Base-by-base conservation (phyloP, 1,140 invertebrate genomes). In the Neelides sp. region DNA sequence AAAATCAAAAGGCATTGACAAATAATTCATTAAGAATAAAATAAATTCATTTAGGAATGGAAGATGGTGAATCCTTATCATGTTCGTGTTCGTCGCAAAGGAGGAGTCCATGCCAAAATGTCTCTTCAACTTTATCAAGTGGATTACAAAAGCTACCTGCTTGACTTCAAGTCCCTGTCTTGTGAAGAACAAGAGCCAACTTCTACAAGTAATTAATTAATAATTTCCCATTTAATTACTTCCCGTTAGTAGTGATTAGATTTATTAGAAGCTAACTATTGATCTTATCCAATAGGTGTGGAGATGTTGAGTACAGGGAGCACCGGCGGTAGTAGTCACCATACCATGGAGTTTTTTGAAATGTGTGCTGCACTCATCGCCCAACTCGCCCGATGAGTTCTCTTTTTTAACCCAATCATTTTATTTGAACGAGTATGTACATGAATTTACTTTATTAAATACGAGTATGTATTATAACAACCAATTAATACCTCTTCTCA, bases 321-420 rank as follows among this genome's bases (percentile, higher is more conserved):
- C 61, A 66, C 62, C 61, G 36, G 63, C 54, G 48, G 55, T 34
- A 59, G 59, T 5, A 73, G 81, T 22, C 92, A 98, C 64, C 91
- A 97, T 68, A 97, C 93, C 3, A 95, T 98, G 86, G 94, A 98
- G 73, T 99, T 99, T 72, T 98, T 99, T 69, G 95, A 99, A 73
- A 97, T 98, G 91, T 98, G 95, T 69, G 92, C 95, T 20, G 86
- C 89, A 23, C 74, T 99, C 13, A 98, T 99, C 61, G 94, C 93
- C 42, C 92, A 98, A 63, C 72, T 99, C 42, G 94, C 95, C 24
- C 83, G 93, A 70, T 98, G 54, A 66, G n/a, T n/a, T n/a, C n/a
- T n/a, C n/a, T n/a, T n/a, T n/a, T n/a, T n/a, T n/a, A n/a, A n/a
- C n/a, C n/a, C n/a, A n/a, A n/a, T n/a, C n/a, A n/a, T n/a, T n/a